Conservation (phyloP, 2,797 vertebrate species). For the Columba guinea region DNA sequence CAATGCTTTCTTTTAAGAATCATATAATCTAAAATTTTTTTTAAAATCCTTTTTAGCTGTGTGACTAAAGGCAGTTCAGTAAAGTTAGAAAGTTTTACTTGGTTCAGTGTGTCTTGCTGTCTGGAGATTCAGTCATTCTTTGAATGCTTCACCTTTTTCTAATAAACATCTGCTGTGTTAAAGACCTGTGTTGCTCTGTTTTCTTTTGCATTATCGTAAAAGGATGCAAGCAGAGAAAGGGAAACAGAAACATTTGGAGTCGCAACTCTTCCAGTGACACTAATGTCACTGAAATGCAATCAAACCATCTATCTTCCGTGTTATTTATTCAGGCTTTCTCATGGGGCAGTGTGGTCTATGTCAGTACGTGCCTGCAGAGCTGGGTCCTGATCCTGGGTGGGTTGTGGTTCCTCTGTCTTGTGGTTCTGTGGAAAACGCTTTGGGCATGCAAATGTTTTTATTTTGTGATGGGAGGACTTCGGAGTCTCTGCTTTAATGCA, state of each 20-base stretch:
- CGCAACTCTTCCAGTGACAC: not conserved
- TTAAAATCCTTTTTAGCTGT: not conserved
- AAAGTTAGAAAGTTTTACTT: not conserved
- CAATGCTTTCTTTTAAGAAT: not conserved
- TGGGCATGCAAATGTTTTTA: fast-evolving
- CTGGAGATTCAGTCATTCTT: not conserved
- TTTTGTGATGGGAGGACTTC: not conserved
- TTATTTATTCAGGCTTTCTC: not conserved
- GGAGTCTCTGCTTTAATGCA: not conserved
- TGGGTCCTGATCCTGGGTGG: fast-evolving
- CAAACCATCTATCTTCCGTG: fast-evolving
- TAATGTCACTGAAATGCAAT: not conserved
- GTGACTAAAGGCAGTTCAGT: not conserved
- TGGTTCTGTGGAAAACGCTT: not conserved
- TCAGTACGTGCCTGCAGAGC: not conserved
- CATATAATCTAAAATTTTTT: not conserved
- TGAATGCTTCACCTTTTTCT: not conserved
- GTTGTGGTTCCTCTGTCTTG: not conserved
- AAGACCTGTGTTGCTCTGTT: not conserved
- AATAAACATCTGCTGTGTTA: not conserved
- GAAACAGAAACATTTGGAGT: not conserved
- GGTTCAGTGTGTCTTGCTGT: not conserved
- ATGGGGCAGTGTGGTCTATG: not conserved
- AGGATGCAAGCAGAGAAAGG: not conserved
- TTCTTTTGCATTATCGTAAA: not conserved